A percentile compares a stretch with the other conserved stretches of the same genome.
phyloP scores from a whole-genome alignment of 2,888 invertebrate species.

The Galeopsomyia nigrocyanea region DNA sequence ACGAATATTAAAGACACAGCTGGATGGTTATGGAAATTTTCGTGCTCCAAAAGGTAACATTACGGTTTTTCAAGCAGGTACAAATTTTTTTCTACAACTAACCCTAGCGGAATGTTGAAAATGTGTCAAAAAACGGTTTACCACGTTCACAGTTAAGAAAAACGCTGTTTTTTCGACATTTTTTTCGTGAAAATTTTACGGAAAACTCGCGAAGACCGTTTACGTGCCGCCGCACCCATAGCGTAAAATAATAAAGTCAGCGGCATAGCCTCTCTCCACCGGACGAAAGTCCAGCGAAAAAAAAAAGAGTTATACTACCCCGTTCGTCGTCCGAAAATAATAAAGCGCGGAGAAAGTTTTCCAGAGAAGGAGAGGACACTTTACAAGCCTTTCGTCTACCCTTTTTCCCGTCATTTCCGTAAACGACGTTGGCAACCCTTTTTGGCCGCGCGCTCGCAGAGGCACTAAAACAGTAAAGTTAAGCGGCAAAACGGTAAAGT shows the following conservation, averaged over 20 bases:
- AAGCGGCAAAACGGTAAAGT: constrained; percentile 46
- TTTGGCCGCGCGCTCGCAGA: constrained; percentile 3
- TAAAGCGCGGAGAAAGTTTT: constrained; percentile 43
- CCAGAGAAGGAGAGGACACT: constrained; percentile 23
- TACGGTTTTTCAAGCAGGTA: too few relatives aligned
- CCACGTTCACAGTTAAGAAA: constrained; percentile 9
- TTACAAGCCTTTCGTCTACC: constrained; percentile 41
- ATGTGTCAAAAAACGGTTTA: constrained; percentile 36
- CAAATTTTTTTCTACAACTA: constrained; percentile 5
- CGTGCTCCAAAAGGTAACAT: too few relatives aligned
- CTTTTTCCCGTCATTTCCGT: constrained; percentile 20
- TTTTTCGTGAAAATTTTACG: neutral
- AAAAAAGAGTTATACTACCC: constrained; percentile 24
- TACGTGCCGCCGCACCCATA: neutral
- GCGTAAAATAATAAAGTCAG: constrained; percentile 37
- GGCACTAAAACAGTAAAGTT: constrained; percentile 48
- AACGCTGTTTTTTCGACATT: constrained; percentile 22
- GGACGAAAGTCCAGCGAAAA: neutral
- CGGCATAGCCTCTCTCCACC: neutral
- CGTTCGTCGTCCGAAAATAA: constrained; percentile 21
- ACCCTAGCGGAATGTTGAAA: constrained; percentile 8
- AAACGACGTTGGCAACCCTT: constrained; percentile 41
- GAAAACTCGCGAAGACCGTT: neutral
- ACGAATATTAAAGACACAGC: too few relatives aligned
- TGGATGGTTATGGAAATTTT: too few relatives aligned